These are phyloP conservation scores for Caenorhabditis panamensis DNA, from an alignment of 2,888 invertebrate genomes.

Conservation along the genomic window DNA sequence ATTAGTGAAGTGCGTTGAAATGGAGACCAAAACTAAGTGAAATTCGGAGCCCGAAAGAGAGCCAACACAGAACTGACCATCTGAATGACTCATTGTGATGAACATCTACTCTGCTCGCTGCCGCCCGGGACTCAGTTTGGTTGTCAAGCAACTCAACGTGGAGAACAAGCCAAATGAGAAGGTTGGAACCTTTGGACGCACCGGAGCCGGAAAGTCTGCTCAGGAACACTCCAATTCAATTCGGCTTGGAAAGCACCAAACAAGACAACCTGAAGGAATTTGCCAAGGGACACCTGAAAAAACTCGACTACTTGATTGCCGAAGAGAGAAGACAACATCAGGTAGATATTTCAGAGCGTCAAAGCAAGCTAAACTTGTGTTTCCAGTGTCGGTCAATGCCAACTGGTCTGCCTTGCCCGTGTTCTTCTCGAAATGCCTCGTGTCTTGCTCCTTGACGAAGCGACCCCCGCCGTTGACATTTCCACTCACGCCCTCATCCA, in stretches of 20 bases:
- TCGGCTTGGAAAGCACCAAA: constrained; percentile 94
- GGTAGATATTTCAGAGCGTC: too few species aligned
- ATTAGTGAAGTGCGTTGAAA: constrained; percentile 78
- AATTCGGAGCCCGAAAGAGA: constrained; percentile 84
- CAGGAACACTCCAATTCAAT: constrained; percentile 86
- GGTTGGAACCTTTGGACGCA: constrained; percentile 83
- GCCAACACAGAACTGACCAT: constrained; percentile 89
- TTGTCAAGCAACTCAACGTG: constrained; percentile 84
- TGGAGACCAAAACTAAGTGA: constrained; percentile 79
- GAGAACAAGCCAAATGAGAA: constrained; percentile 84
- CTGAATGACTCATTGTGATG: constrained; percentile 88
- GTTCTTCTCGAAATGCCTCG: constrained; percentile 83
- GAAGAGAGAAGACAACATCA: too few species aligned
- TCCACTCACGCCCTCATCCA: too few species aligned
- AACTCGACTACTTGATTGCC: too few species aligned
- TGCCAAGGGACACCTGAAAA: constrained; percentile 85
- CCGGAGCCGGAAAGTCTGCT: constrained; percentile 81
- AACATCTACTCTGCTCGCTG: constrained; percentile 88
- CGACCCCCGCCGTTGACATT: too few species aligned
- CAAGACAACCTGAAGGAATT: constrained; percentile 92
- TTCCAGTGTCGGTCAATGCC: too few species aligned
- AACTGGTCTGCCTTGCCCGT: too few species aligned
- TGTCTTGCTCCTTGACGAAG: too few species aligned
- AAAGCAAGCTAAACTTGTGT: too few species aligned
- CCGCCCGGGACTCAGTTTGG: constrained; percentile 86